These are phyloP conservation scores for Dreissena polymorpha DNA, from an alignment of 1,140 invertebrate genomes.

Conservation along the genomic window DNA sequence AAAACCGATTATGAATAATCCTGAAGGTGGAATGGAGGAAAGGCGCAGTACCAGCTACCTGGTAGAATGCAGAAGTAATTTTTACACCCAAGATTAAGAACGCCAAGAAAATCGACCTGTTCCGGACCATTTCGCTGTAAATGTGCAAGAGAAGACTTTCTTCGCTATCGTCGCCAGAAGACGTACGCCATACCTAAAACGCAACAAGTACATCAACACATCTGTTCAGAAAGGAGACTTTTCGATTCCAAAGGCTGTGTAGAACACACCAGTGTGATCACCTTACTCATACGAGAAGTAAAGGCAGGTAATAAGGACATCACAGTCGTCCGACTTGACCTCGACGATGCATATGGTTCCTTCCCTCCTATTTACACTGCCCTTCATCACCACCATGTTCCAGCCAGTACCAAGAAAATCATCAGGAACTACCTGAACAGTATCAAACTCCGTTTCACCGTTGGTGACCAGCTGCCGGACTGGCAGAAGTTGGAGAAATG, in stretches of 20 bases:
- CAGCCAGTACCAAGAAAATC: background rate
- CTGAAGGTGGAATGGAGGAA: too few species aligned
- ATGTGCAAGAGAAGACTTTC: too few species aligned
- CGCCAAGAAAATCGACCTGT: too few species aligned
- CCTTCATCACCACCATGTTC: background rate
- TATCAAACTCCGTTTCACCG: background rate
- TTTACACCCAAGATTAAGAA: too few species aligned
- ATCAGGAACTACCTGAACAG: background rate
- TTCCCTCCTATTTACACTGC: too few species aligned
- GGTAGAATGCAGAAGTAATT: too few species aligned
- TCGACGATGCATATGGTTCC: background rate
- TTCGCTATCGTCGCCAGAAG: too few species aligned
- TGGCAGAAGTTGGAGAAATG: conserved; percentile 3
- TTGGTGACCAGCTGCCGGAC: conserved; percentile 1
- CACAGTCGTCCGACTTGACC: background rate
- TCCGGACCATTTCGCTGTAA: too few species aligned
- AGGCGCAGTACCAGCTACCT: too few species aligned
- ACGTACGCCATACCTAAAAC: background rate
- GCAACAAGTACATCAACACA: background rate
- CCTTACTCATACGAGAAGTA: background rate
- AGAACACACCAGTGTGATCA: background rate
- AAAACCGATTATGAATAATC: too few species aligned
- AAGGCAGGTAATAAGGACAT: background rate
- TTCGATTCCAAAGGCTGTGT: background rate
- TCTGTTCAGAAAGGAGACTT: background rate